A percentile compares a stretch with the other conserved stretches of the same genome.
Evolutionary conservation across 2,888 invertebrate genomes (phyloP).

Genomic region (Aricia artaxerxes): DNA sequence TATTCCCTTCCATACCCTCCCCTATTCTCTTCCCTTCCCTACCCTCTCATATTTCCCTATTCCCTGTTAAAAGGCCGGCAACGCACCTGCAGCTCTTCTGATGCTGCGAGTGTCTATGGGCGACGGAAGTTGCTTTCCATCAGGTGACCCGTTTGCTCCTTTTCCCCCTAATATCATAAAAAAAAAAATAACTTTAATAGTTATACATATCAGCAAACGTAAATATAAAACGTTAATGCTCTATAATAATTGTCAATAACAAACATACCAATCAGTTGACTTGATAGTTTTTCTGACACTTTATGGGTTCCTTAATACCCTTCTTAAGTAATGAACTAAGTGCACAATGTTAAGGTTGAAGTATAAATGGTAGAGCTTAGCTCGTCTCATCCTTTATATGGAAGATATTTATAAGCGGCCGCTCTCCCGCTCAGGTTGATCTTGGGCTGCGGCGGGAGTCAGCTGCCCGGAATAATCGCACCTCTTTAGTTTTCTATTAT

Average conservation of each 20-base stretch:
- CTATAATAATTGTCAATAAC: neutral
- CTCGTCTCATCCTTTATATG: constrained; percentile 45
- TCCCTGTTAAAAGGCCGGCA: too few species aligned
- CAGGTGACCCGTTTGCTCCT: too few species aligned
- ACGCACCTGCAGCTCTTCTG: too few species aligned
- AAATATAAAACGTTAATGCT: too few species aligned
- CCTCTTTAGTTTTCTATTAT: neutral
- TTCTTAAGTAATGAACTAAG: neutral
- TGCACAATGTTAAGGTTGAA: constrained; percentile 32
- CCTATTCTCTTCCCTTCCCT: too few species aligned
- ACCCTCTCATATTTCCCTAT: too few species aligned
- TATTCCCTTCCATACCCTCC: too few species aligned
- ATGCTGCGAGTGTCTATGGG: too few species aligned
- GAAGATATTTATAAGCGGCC: constrained; percentile 47
- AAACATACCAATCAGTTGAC: neutral
- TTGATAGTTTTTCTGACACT: neutral
- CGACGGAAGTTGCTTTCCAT: too few species aligned
- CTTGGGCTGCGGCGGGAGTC: constrained; percentile 49
- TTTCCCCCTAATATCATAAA: too few species aligned
- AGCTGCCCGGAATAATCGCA: constrained; percentile 39
- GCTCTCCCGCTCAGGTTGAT: constrained; percentile 52
- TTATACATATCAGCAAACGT: too few species aligned
- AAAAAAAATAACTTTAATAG: too few species aligned
- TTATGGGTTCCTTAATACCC: neutral
- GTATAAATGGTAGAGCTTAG: constrained; percentile 36